A percentile compares a stretch with the other conserved stretches of the same genome.
Conservation (phyloP, 2,113 vertebrate species). For the Cyprinodon tularosa region DNA sequence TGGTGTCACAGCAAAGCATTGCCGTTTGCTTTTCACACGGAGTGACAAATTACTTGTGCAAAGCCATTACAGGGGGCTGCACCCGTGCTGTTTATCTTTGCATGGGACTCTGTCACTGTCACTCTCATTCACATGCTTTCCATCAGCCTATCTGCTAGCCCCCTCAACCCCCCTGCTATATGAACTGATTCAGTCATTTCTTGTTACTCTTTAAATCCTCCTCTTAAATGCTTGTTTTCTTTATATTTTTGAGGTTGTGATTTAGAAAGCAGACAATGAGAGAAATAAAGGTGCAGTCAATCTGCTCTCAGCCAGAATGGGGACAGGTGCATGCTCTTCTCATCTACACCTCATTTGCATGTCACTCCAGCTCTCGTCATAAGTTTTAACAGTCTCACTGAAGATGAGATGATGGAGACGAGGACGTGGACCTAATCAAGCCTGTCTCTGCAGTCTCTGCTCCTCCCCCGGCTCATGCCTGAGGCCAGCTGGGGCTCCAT, state of each 20-base stretch:
- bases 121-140: conserved; percentile 34
- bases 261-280: neutral
- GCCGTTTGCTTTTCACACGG: conserved; percentile 60
- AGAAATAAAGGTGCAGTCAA: neutral
- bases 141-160: conserved; percentile 56
- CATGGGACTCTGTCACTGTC: conserved; percentile 62
- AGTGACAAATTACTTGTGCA: conserved; percentile 69
- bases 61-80: conserved; percentile 58
- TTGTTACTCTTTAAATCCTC: conserved; percentile 33
- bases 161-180: conserved; percentile 12
- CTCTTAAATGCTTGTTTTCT: neutral
- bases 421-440: conserved; percentile 64
- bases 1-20: conserved; percentile 52
- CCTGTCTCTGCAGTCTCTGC: conserved; percentile 55
- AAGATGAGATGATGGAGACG: conserved; percentile 47
- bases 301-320: conserved; percentile 40
- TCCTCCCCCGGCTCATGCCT: conserved; percentile 46
- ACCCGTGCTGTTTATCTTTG: conserved; percentile 57
- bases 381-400: conserved; percentile 5
- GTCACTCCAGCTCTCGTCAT: conserved; percentile 32
- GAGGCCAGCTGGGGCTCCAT: conserved; percentile 71
- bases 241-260: conserved; percentile 3
- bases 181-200: conserved; percentile 64
- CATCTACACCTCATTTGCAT: conserved; percentile 37
- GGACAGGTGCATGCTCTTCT: conserved; percentile 58